Evolutionary conservation across 2,888 invertebrate species (phyloP), one percentile per base, ranked within the genome.

Genomic region (Steinernema hermaphroditum): DNA sequence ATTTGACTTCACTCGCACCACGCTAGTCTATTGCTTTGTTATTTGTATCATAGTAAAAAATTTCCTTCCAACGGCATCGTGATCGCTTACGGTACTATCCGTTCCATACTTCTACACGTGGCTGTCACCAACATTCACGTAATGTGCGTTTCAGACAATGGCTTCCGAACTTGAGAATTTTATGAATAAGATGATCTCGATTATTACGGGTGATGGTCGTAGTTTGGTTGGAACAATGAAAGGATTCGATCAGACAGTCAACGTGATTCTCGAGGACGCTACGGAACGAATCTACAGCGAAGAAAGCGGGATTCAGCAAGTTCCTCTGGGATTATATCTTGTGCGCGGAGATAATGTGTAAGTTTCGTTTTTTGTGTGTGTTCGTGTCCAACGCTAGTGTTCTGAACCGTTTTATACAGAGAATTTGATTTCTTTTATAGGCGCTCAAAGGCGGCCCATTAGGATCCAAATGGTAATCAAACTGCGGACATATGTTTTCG

Each of bases 241-340:
- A 88, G 98, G 98, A 37, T 98, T 96, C 88, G 98, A 98, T 89
- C 98, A 98, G 89, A 94, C 96, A n/a, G 94, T 97, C 80, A 98
- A 99, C 87, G 90, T 99, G 79, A 96, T 98, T 83, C 89, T 98
- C 78, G 96, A 97, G 87, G 97, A 98, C 88, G 95, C 96, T 43
- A 96, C 96, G 87, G 98, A 99, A 88, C 90, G 98, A 84, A 96
- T 98, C 6, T 54, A 54, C 4, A 72, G 74, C 34, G 70, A 75
- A 46, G 50, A 92, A 0, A 91, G 92, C 80, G 97, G 97, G 37
- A 93, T 98, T 41, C 94, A 94, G 85, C 93, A 94, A 88, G 96
- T 98, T 74, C 93, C 95, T 74, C 90, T 99, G 62, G 98, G 98
- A 27, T 90, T 98, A 70, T 97, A 98, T 87, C 96, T 98, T 78